phyloP scores from a whole-genome alignment of 2,113 vertebrate species.

The Pelvicachromis taeniatus region DNA sequence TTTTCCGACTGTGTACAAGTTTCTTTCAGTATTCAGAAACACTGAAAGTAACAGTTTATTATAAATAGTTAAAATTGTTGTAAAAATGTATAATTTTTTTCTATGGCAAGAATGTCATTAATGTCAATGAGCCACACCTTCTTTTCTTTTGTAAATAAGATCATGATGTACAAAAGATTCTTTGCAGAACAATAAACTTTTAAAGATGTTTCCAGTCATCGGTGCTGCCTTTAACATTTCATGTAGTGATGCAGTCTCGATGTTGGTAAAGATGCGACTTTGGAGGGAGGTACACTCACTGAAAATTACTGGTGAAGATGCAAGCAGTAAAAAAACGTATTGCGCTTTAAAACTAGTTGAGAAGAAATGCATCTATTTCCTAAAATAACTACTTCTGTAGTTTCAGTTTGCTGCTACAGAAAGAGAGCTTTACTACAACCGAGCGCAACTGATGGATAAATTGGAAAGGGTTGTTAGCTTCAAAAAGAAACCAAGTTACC shows the following conservation, averaged over 20 bases:
- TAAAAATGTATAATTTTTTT: neutral
- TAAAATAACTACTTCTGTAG: neutral
- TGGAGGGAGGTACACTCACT: neutral
- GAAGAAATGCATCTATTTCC: constrained; percentile 11
- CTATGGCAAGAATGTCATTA: neutral
- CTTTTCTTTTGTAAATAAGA: neutral
- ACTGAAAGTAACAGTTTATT: neutral
- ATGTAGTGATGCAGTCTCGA: neutral
- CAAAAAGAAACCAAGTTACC: neutral
- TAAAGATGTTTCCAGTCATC: neutral
- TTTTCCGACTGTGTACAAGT: neutral
- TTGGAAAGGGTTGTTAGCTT: neutral
- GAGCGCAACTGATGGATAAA: neutral
- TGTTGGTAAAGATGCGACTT: neutral
- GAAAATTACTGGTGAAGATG: neutral
- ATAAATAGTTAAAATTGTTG: neutral
- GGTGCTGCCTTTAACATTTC: neutral
- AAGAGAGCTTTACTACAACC: neutral
- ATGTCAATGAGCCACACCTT: neutral
- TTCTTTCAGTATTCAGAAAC: neutral
- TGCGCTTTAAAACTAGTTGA: neutral
- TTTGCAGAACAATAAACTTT: neutral
- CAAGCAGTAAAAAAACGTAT: neutral
- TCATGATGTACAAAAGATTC: neutral
- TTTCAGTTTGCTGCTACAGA: constrained; percentile 13